Evolutionary conservation across 2,888 invertebrate species (phyloP).

Genomic region (Stenichneumon culpator): DNA sequence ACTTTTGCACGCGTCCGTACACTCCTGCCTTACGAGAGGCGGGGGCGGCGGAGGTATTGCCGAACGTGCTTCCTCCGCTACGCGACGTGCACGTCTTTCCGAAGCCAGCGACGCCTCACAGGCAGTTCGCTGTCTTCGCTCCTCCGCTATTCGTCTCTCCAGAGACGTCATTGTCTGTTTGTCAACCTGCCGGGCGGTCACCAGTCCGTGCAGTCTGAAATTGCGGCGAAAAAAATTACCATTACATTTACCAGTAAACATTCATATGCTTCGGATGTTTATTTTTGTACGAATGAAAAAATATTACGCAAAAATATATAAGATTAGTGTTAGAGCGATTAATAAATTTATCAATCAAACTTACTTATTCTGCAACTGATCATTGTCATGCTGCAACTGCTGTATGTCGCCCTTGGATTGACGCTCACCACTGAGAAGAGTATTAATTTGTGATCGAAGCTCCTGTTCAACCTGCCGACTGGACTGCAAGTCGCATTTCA

Average conservation of each 20-base stretch:
- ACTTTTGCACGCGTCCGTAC: slow-evolving; percentile 89
- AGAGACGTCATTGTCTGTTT: slow-evolving; percentile 91
- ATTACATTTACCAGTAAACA: neutral
- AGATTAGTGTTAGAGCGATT: neutral
- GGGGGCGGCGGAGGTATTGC: slow-evolving; percentile 82
- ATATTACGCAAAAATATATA: neutral
- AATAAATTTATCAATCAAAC: slow-evolving; percentile 71
- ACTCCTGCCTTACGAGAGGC: slow-evolving; percentile 86
- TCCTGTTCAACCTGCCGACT: slow-evolving; percentile 91
- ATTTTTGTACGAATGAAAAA: neutral
- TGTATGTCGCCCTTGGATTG: slow-evolving; percentile 90
- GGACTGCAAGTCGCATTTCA: slow-evolving; percentile 91
- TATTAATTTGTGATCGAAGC: slow-evolving; percentile 89
- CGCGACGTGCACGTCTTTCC: slow-evolving; percentile 90
- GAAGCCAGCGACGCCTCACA: slow-evolving; percentile 91
- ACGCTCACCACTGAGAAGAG: slow-evolving; percentile 89
- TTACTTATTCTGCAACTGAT: slow-evolving; percentile 94
- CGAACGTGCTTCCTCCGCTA: slow-evolving; percentile 86
- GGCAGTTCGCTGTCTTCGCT: slow-evolving; percentile 91
- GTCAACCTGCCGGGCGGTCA: slow-evolving; percentile 91
- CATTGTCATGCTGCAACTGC: slow-evolving; percentile 94
- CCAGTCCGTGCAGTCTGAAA: slow-evolving; percentile 90
- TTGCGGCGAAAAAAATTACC: slow-evolving; percentile 8
- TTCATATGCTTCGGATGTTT: neutral
- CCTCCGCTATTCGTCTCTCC: slow-evolving; percentile 94